Conservation (phyloP, 1,140 invertebrate species). For the Panagrolaimus sp. region DNA sequence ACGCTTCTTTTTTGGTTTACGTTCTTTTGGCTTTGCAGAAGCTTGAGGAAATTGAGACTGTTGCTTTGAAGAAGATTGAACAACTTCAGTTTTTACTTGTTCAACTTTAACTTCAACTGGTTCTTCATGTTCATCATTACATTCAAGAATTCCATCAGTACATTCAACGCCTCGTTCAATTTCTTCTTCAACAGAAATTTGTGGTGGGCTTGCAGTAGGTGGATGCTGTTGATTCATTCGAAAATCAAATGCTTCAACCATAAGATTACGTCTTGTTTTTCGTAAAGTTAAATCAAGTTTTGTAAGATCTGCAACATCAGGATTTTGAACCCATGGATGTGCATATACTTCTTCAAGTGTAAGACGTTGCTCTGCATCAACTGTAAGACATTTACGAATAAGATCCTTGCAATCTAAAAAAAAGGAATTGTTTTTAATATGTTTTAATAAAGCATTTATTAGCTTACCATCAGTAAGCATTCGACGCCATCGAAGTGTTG, state of each 20-base stretch:
- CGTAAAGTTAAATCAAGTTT: not conserved
- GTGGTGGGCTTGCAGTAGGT: too few species aligned
- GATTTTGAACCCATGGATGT: conserved; percentile 63
- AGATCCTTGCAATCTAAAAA: conserved; percentile 64
- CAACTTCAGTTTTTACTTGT: not conserved
- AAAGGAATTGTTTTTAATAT: not conserved
- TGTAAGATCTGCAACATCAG: conserved; percentile 10
- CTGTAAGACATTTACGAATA: conserved; percentile 64
- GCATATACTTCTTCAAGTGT: conserved; percentile 64
- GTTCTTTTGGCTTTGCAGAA: not conserved
- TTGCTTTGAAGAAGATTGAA: not conserved
- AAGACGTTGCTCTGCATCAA: conserved; percentile 63
- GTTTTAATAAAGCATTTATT: not conserved
- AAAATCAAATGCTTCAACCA: too few species aligned
- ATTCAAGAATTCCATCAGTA: too few species aligned
- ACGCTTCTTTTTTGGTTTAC: not conserved
- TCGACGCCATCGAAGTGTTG: conserved; percentile 58
- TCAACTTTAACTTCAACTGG: not conserved
- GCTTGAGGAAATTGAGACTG: not conserved
- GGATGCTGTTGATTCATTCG: not conserved
- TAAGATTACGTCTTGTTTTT: not conserved
- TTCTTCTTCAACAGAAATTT: not conserved
- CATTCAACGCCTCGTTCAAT: not conserved
- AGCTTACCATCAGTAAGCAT: conserved; percentile 57
- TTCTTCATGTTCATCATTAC: not conserved